Conservation (phyloP, 2,113 vertebrate species). For the Pygoscelis adeliae region DNA sequence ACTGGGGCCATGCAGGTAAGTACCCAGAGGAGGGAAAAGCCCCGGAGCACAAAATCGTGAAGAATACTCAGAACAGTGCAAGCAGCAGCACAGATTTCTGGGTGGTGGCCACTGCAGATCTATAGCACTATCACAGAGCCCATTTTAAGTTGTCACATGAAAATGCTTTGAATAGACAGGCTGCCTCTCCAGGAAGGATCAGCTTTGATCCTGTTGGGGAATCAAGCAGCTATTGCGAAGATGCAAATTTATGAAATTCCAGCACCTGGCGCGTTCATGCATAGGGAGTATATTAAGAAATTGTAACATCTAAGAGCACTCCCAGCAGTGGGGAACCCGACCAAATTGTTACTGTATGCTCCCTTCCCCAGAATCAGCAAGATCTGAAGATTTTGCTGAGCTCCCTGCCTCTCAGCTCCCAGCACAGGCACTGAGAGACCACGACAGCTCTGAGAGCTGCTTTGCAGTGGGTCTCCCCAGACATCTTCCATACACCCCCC, state of each 20-base stretch:
- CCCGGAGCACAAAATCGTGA: not conserved
- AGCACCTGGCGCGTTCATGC: not conserved
- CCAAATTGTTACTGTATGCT: not conserved
- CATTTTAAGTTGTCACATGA: slow-evolving; percentile 8
- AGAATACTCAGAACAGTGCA: not conserved
- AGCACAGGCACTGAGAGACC: not conserved
- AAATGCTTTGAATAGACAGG: slow-evolving; percentile 11
- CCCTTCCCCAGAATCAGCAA: not conserved
- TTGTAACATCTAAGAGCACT: slow-evolving; percentile 30
- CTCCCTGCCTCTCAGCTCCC: not conserved
- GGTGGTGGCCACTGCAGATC: not conserved
- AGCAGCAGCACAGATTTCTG: not conserved
- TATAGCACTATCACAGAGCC: not conserved
- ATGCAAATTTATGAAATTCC: slow-evolving; percentile 37
- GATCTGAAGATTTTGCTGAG: not conserved
- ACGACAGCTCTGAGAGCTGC: not conserved
- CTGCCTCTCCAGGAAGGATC: not conserved
- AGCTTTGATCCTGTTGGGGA: slow-evolving; percentile 47
- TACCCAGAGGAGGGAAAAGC: not conserved
- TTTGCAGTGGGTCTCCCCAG: not conserved
- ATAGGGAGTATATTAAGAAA: not conserved
- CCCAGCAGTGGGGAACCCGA: not conserved
- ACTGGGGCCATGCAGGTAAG: not conserved
- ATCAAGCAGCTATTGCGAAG: slow-evolving; percentile 18
- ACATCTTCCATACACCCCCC: not conserved